Evolutionary conservation across 2,113 vertebrate species (phyloP), one percentile per base, ranked within the genome.

Genomic region (Murina feae): DNA sequence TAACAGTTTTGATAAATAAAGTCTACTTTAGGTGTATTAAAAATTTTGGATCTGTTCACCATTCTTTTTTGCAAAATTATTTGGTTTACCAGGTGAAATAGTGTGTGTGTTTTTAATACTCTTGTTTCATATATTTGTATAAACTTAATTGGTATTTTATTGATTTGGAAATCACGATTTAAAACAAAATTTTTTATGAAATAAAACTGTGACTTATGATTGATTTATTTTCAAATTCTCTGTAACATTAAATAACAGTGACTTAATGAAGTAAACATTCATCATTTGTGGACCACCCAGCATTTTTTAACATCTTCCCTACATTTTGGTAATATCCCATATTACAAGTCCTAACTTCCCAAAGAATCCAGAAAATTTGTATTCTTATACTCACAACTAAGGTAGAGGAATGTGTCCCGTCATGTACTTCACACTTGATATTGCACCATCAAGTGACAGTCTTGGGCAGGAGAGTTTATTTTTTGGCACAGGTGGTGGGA

Each of bases 211-310:
- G 13, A 75, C 28, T 66, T 82, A 81, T 9, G 58, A 89, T 81
- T 71, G 35, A 76, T 53, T 78, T 51, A 88, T 37, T 90, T 96
- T 86, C 39, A 78, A 6, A 83, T 90, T 83, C 32, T 81, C 5
- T 68, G 5, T 83, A 74, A 79, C 49, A 53, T 78, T 82, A 81
- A 95, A n/a, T 85, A 84, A 53, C 8, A 69, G 4, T 86, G 51
- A 86, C 49, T 86, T 95, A 86, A 79, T 86, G 60, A 86, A 93
- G 58, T 79, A 93, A n/a, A 63, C 14, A 55, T 51, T 95, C 30
- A 39, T 74, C 13, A 84, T 68, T 83, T 95, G 82, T 93, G 75
- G 6, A 66, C 35, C 35, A 76, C 51, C 1, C 2, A 69, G 18
- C 8, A 75, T 78, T 81, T 96, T 94, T 91, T 9, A 72, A 79